phyloP scores from a whole-genome alignment of 37 sponge, comb jelly and placozoan genomes.

The Aphrocallistes beatrix region DNA sequence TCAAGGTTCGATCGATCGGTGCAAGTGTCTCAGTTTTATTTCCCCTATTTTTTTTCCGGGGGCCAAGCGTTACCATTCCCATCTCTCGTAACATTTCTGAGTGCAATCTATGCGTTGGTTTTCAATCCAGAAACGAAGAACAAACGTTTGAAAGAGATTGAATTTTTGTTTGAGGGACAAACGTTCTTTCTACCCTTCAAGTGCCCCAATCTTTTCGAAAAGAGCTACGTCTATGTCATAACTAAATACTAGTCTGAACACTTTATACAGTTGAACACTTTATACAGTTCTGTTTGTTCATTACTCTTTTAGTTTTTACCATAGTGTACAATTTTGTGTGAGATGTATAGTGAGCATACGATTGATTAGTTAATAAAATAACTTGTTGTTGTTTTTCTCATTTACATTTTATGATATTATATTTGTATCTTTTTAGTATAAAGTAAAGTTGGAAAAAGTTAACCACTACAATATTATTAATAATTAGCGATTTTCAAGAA shows the following conservation, averaged over 20 bases:
- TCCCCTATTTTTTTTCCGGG: not conserved
- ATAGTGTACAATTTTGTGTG: too few relatives aligned
- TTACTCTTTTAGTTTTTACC: too few relatives aligned
- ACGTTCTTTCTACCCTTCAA: not conserved
- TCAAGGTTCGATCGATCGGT: conserved; percentile 18
- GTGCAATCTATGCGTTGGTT: conserved; percentile 29
- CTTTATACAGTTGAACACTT: too few relatives aligned
- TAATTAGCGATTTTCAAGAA: too few relatives aligned
- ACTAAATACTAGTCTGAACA: not conserved
- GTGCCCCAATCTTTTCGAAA: not conserved
- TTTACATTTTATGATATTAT: too few relatives aligned
- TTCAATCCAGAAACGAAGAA: conserved; percentile 56
- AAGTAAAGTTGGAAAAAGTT: too few relatives aligned
- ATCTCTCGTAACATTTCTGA: not conserved
- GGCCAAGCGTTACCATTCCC: conserved; percentile 12
- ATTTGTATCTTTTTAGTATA: too few relatives aligned
- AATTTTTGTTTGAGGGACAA: conserved; percentile 22
- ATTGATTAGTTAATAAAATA: too few relatives aligned
- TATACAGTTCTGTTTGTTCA: too few relatives aligned
- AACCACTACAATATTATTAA: too few relatives aligned
- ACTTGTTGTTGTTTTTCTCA: too few relatives aligned
- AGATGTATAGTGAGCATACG: too few relatives aligned
- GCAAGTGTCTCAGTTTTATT: conserved; percentile 25
- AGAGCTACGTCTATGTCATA: not conserved
- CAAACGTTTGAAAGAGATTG: conserved; percentile 36